Evolutionary conservation across 1,140 invertebrate species (phyloP).

Genomic region (Acromyrmex heyeri): DNA sequence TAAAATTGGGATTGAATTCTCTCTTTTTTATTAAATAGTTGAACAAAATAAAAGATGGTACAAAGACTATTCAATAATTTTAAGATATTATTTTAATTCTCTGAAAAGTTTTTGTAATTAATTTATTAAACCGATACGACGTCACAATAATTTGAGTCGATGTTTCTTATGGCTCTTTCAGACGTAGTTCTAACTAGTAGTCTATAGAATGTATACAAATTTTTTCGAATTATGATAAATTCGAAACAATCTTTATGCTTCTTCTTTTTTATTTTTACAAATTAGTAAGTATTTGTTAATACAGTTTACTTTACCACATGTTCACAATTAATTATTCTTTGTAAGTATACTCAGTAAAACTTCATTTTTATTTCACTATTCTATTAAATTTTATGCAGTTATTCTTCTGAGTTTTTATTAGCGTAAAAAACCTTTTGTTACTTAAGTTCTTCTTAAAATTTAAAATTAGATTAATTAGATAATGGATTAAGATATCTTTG

Average conservation of each 20-base stretch:
- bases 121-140: slow-evolving; percentile 73
- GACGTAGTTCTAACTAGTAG: slow-evolving; percentile 65
- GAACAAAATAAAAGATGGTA: not conserved
- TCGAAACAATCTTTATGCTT: not conserved
- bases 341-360: not conserved
- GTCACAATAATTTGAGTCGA: slow-evolving; percentile 74
- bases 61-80: not conserved
- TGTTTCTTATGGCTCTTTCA: slow-evolving; percentile 76
- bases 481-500: not conserved
- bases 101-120: slow-evolving; percentile 66
- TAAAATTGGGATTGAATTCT: not conserved
- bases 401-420: not conserved
- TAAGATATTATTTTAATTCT: slow-evolving; percentile 10
- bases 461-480: not conserved
- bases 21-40: slow-evolving; percentile 3
- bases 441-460: not conserved
- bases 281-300: not conserved
- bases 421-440: not conserved
- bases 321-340: slow-evolving; percentile 21
- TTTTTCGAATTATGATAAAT: not conserved
- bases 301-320: not conserved
- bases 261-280: not conserved
- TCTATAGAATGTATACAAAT: not conserved
- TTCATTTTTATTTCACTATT: not conserved
- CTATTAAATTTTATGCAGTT: not conserved